phyloP scores from a whole-genome alignment of 1,140 invertebrate species.

The Pachypeltis micranthus region DNA sequence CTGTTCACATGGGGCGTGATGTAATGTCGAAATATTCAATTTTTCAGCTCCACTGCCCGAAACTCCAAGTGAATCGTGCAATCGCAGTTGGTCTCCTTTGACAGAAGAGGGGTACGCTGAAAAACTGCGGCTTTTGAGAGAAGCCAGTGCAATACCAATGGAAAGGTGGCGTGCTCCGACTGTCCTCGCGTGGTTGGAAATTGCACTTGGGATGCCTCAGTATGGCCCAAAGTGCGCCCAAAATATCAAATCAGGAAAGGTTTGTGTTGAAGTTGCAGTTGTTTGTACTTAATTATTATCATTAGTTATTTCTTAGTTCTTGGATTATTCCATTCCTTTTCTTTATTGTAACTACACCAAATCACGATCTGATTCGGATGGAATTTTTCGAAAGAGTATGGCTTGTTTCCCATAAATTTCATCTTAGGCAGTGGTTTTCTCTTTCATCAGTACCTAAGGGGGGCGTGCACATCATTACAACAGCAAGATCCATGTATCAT shows the following conservation, averaged over 20 bases:
- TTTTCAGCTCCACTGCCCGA: not conserved
- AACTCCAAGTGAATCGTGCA: constrained; percentile 21
- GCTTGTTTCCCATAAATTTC: too few relatives aligned
- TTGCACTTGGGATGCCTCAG: constrained; percentile 85
- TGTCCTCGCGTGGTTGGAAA: constrained; percentile 85
- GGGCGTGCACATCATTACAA: too few relatives aligned
- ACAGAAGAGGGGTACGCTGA: constrained; percentile 74
- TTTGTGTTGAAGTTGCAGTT: too few relatives aligned
- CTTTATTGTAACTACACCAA: too few relatives aligned
- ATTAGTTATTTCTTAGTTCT: not conserved
- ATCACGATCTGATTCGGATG: too few relatives aligned
- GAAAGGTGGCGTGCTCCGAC: constrained; percentile 83
- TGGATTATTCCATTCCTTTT: not conserved
- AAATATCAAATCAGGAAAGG: constrained; percentile 90
- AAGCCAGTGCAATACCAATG: constrained; percentile 77
- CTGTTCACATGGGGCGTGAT: not conserved
- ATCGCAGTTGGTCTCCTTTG: constrained; percentile 56
- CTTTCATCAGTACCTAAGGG: too few relatives aligned
- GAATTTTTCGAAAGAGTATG: too few relatives aligned
- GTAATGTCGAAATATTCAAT: too few relatives aligned
- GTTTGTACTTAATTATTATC: constrained; percentile 8
- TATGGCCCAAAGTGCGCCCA: constrained; percentile 79
- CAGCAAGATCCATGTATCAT: too few relatives aligned
- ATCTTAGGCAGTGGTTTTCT: too few relatives aligned
- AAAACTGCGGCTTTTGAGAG: constrained; percentile 63